Conservation (phyloP, 2,113 vertebrate genomes). For the Cebus imitator region DNA sequence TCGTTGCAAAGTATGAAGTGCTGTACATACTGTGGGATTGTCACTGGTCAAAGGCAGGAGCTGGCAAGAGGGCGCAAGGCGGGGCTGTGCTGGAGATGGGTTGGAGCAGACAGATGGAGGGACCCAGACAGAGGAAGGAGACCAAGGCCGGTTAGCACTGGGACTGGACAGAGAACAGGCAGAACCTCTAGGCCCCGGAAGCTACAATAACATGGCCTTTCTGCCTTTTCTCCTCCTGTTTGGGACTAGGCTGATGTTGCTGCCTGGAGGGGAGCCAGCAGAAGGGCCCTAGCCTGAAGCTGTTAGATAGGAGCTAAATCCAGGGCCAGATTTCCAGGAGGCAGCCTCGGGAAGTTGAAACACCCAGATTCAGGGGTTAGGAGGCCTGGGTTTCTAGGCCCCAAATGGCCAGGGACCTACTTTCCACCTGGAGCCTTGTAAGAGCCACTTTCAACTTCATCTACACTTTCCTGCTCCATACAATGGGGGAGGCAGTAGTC, state of each 20-base stretch:
- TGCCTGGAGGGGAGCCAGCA: constrained; percentile 39
- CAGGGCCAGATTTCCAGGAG: constrained; percentile 62
- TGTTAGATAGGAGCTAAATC: constrained; percentile 62
- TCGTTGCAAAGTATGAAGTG: background rate
- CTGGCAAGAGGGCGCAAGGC: background rate
- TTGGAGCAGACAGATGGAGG: background rate
- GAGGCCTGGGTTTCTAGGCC: background rate
- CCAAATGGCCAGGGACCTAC: background rate
- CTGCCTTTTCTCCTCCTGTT: constrained; percentile 45
- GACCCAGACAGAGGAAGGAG: background rate
- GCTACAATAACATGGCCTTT: background rate
- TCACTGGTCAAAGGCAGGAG: background rate
- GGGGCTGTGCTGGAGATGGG: background rate
- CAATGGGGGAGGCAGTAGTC: background rate
- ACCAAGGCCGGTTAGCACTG: background rate
- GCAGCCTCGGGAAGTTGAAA: background rate
- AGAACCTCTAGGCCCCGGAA: background rate
- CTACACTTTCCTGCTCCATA: background rate
- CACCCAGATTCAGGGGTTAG: background rate
- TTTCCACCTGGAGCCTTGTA: background rate
- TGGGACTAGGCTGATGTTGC: background rate
- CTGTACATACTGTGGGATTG: accelerated
- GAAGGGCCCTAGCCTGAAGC: constrained; percentile 41
- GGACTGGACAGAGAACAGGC: background rate
- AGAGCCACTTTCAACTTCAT: background rate